Evolutionary conservation across 1,140 invertebrate genomes (phyloP).

Genomic region (Alviniconcha marisindica): DNA sequence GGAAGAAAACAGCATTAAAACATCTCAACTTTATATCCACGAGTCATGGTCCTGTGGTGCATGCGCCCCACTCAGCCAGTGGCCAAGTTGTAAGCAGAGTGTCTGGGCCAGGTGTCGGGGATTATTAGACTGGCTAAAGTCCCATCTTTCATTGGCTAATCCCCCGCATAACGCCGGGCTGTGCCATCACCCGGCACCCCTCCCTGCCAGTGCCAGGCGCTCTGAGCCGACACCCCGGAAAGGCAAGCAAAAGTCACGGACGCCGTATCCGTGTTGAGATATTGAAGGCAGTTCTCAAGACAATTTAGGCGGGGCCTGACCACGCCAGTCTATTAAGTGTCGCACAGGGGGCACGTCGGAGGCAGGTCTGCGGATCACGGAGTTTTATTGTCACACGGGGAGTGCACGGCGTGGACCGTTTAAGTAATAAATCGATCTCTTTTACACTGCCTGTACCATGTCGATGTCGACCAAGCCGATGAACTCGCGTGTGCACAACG

Average conservation of each 20-base stretch:
- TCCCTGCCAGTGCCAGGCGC: not conserved
- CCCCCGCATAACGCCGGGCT: not conserved
- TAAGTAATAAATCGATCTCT: no score
- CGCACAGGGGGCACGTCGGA: not conserved
- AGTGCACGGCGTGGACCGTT: no score
- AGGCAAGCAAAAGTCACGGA: conserved; percentile 23
- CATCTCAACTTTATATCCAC: no score
- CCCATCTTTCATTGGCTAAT: conserved; percentile 28
- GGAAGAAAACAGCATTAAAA: not conserved
- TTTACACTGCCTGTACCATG: no score
- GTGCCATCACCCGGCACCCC: conserved; percentile 34
- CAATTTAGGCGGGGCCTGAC: not conserved
- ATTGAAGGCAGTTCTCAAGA: not conserved
- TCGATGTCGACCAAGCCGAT: no score
- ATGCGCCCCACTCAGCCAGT: no score
- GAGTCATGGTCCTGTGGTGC: no score
- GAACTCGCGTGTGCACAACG: no score
- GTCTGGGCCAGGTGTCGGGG: conserved; percentile 10
- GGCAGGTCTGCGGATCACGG: not conserved
- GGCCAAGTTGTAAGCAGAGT: not conserved
- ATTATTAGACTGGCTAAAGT: conserved; percentile 11
- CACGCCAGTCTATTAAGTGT: not conserved
- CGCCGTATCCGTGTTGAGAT: not conserved
- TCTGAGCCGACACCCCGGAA: not conserved
- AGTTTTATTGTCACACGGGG: no score